Evolutionary conservation across 2,797 vertebrate species (phyloP).

Genomic region (Lepilemur septentrionalis): DNA sequence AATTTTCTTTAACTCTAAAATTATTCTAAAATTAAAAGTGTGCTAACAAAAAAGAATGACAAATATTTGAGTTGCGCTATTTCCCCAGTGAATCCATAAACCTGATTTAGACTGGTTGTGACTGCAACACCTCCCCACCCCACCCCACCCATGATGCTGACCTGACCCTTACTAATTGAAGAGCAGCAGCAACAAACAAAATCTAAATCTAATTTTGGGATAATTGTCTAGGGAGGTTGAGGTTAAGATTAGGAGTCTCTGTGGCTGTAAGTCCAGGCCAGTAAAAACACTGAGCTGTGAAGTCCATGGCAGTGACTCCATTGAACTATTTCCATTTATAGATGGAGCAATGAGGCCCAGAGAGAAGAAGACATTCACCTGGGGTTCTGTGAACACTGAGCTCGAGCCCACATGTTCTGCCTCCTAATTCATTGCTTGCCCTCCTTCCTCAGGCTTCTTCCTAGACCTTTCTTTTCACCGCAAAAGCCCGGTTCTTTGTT

Average conservation of each 20-base stretch:
- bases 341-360: not conserved
- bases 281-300: not conserved
- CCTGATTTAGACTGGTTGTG: not conserved
- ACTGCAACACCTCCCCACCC: not conserved
- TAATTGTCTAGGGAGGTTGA: not conserved
- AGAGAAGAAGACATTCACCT: not conserved
- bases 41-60: not conserved
- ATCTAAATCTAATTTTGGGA: not conserved
- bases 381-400: not conserved
- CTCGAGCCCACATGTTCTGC: not conserved
- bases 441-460: not conserved
- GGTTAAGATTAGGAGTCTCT: not conserved
- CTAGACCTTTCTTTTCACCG: not conserved
- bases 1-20: not conserved
- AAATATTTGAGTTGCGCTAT: not conserved
- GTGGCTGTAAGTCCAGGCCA: not conserved
- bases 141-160: no score
- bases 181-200: not conserved
- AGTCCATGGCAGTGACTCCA: not conserved
- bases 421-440: not conserved
- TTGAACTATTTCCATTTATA: not conserved
- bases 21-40: not conserved
- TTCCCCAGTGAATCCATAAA: not conserved
- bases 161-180: not conserved
- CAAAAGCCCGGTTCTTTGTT: not conserved